Base-by-base conservation (phyloP, 2,113 vertebrate genomes). In the Eonycteris spelaea region DNA sequence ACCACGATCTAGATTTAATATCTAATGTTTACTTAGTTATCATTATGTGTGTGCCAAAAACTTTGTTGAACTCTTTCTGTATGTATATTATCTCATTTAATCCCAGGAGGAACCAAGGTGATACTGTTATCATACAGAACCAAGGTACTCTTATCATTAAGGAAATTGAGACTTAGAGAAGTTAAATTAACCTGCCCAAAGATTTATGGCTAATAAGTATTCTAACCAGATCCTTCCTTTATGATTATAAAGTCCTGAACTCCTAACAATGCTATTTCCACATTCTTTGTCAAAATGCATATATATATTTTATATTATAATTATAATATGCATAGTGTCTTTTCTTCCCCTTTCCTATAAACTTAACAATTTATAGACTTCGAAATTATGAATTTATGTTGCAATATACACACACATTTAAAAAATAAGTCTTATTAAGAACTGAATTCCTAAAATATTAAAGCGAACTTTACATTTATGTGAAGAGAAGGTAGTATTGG, bases 71-170 rank as follows among this genome's bases (percentile, higher is more conserved):
- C 80, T 84, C 40, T 78, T 94, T 51, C 51, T 51, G 14, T 71
- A 86, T 18, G 33, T 95, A 22, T 78, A 78, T 87, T 87, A 87
- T 74, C 19, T 95, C 16, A 90, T 87, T 87, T 80, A 88, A 95
- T 94, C 91, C 68, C 90, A 87, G 21, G 28, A 59, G 70, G 40
- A 90, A 51, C 30, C 53, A 92, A 91, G 70, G 21, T 83, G 45
- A 59, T 15, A 61, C 51, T 51, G 15, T 51, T 16, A 51, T 51
- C 15, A 51, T 51, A 51, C 15, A 51, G 51, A 51, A 51, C 51
- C 51, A 51, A 51, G 1, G 7, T 30, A 82, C 13, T 71, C 2
- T 53, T 92, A 77, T 59, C 74, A 92, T 79, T 79, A 74, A 95
- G 53, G 6, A 83, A 63, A 63, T 2, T 63, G 59, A 63, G n/a